These are phyloP conservation scores for Prinia subflava DNA, from an alignment of 2,113 vertebrate genomes.

Conservation along the genomic window DNA sequence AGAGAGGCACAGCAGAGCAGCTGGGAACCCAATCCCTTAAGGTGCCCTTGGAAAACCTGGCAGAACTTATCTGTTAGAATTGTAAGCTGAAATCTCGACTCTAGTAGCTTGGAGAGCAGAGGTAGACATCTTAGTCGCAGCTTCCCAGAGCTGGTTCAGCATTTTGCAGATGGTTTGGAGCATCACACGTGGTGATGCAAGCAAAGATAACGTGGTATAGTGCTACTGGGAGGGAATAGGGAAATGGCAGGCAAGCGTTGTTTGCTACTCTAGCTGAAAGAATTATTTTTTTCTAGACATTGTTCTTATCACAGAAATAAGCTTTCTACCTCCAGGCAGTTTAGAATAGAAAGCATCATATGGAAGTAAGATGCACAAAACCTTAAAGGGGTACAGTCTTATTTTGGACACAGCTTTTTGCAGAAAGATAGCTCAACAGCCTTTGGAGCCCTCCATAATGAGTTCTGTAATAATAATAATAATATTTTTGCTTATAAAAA, in stretches of 20 bases:
- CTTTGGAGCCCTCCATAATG: not conserved
- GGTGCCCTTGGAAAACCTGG: not conserved
- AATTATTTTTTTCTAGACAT: not conserved
- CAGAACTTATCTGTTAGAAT: not conserved
- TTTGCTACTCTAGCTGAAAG: not conserved
- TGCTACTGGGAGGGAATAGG: not conserved
- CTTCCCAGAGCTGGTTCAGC: slow-evolving; percentile 47
- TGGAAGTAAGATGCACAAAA: not conserved
- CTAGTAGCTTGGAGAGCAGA: slow-evolving; percentile 40
- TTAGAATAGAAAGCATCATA: not conserved
- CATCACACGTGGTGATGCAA: not conserved
- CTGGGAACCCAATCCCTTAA: not conserved
- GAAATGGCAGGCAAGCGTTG: not conserved
- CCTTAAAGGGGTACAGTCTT: not conserved
- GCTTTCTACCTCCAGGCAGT: not conserved
- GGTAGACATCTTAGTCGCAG: slow-evolving; percentile 68
- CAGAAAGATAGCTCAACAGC: not conserved
- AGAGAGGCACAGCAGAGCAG: not conserved
- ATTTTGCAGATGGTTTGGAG: not conserved
- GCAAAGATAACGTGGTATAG: rapidly evolving
- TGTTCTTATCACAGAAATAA: not conserved
- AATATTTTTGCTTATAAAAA: not conserved
- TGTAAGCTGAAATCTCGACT: not conserved
- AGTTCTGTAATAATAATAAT: not conserved
- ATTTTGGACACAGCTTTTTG: not conserved